A percentile compares a stretch with the other conserved stretches of the same genome.
phyloP scores from a whole-genome alignment of 2,888 invertebrate genomes.

The Pristionchus mayeri region DNA sequence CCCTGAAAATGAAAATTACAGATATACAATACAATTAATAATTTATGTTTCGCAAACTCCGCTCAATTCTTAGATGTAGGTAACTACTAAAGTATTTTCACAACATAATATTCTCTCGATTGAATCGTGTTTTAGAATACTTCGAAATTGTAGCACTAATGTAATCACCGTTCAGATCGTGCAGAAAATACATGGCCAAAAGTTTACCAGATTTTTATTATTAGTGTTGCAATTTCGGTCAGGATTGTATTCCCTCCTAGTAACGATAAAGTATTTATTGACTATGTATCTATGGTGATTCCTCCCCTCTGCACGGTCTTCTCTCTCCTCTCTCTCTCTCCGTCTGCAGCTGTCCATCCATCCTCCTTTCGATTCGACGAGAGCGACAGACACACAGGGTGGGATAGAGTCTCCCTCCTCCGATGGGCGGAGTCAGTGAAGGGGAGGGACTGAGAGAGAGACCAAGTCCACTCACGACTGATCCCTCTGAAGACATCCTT shows the following conservation, averaged over 20 bases:
- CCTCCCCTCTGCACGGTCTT: neutral
- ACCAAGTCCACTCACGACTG: conserved; percentile 9
- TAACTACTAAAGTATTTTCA: conserved; percentile 42
- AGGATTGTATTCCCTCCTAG: neutral
- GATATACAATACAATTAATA: neutral
- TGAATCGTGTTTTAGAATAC: conserved; percentile 28
- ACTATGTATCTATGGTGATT: neutral
- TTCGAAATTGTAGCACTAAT: conserved; percentile 29
- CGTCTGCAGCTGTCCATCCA: conserved; percentile 40
- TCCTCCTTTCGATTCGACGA: conserved; percentile 43
- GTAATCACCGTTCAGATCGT: neutral
- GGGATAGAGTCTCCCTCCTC: conserved; percentile 35
- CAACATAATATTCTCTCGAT: neutral
- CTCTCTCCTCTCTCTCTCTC: neutral
- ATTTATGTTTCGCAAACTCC: neutral
- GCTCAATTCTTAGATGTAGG: conserved; percentile 43
- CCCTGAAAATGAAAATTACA: neutral
- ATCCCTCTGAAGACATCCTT: conserved; percentile 5
- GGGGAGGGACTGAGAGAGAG: conserved; percentile 35
- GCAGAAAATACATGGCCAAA: neutral
- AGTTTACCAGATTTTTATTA: neutral
- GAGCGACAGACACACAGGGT: conserved; percentile 40
- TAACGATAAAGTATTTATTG: neutral
- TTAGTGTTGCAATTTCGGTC: neutral
- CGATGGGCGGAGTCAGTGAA: conserved; percentile 13